A percentile compares a stretch with the other conserved stretches of the same genome.
Conservation (phyloP, 2,888 invertebrate genomes). For the Cinara cedri region DNA sequence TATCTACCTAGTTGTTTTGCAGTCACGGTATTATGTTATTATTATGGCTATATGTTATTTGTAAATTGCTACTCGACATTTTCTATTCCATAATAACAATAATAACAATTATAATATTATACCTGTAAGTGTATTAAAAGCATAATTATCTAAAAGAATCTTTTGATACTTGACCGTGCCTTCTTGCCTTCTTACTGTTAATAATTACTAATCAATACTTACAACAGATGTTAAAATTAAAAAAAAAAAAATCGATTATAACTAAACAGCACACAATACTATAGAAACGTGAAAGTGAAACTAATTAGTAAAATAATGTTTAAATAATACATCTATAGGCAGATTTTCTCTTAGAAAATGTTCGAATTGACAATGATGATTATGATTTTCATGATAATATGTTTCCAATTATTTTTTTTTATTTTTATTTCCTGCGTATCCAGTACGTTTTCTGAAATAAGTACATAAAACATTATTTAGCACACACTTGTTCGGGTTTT, state of each 20-base stretch:
- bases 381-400: background rate
- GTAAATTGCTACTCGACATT: background rate
- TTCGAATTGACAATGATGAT: background rate
- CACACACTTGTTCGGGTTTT: background rate
- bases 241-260: slow-evolving; percentile 34
- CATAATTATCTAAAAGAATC: background rate
- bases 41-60: too few species aligned
- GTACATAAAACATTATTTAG: background rate
- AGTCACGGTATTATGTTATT: background rate
- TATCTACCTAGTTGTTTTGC: background rate
- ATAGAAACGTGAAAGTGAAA: slow-evolving; percentile 49
- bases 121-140: too few species aligned
- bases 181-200: too few species aligned
- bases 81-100: background rate
- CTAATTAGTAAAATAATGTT: slow-evolving; percentile 43
- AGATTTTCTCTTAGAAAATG: slow-evolving; percentile 20
- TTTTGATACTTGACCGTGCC: background rate
- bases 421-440: too few species aligned
- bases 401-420: background rate
- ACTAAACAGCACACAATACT: slow-evolving; percentile 13
- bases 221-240: slow-evolving; percentile 35
- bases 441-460: background rate
- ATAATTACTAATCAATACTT: slow-evolving; percentile 2
- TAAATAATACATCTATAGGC: background rate
- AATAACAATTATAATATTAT: background rate